phyloP scores from a whole-genome alignment of 2,113 vertebrate species.

The Myotis lucifugus region DNA sequence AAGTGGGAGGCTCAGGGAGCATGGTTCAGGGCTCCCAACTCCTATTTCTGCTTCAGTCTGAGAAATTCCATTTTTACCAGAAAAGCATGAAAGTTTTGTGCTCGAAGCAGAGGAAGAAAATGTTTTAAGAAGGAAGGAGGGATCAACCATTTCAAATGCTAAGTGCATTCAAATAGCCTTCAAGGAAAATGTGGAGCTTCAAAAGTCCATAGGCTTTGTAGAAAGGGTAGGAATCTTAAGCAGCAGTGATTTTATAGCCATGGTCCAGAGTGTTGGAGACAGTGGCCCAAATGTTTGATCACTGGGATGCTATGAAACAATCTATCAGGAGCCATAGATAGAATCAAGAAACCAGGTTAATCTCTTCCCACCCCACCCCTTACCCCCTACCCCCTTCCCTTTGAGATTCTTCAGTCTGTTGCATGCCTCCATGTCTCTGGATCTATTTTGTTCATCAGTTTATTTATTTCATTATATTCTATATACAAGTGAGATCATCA shows the following conservation, averaged over 20 bases:
- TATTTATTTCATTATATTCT: too few relatives aligned
- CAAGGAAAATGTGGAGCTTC: not conserved
- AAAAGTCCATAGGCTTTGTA: conserved; percentile 13
- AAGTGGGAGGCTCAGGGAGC: not conserved
- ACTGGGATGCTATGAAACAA: not conserved
- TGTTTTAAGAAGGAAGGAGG: not conserved
- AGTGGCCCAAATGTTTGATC: not conserved
- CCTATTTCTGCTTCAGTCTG: not conserved
- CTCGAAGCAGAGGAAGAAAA: not conserved
- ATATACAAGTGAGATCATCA: too few relatives aligned
- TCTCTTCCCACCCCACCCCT: too few relatives aligned
- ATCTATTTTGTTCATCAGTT: too few relatives aligned
- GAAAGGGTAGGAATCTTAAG: not conserved
- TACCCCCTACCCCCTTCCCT: too few relatives aligned
- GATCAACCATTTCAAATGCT: not conserved
- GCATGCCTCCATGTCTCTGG: too few relatives aligned
- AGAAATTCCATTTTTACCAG: conserved; percentile 19
- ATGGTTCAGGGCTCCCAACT: not conserved
- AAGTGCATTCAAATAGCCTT: not conserved
- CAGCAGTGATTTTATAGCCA: not conserved
- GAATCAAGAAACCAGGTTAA: not conserved
- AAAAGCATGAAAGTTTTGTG: not conserved
- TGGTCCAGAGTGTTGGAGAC: not conserved
- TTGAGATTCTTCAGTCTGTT: too few relatives aligned
- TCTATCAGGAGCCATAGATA: not conserved